Conservation (phyloP, 2,113 vertebrate genomes). For the Strix aluco region DNA sequence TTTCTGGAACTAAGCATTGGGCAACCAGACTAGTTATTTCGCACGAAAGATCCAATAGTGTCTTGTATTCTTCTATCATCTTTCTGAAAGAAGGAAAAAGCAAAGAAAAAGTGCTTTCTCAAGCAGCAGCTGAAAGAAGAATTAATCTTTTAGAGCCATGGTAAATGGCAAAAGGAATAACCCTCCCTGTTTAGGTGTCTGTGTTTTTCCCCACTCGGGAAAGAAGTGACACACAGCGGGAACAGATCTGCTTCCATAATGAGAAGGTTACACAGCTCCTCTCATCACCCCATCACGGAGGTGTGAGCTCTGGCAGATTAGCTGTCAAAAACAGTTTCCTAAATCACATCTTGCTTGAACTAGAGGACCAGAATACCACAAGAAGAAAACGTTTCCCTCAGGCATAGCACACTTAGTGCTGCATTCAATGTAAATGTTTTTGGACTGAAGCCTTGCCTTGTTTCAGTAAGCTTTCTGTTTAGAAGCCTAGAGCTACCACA, state of each 20-base stretch:
- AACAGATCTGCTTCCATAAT: neutral
- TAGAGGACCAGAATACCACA: neutral
- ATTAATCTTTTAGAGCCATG: accelerated
- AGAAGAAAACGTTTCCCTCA: neutral
- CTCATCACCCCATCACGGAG: neutral
- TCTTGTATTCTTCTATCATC: neutral
- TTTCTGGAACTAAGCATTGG: neutral
- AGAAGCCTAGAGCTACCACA: neutral
- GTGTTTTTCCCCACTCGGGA: neutral
- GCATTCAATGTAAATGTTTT: neutral
- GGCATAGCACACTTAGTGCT: accelerated
- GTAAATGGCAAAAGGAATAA: neutral
- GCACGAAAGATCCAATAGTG: accelerated
- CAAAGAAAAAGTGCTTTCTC: neutral
- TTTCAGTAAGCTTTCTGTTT: neutral
- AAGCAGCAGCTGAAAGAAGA: neutral
- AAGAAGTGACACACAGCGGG: neutral
- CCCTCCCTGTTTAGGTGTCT: neutral
- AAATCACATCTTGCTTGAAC: neutral
- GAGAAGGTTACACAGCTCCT: neutral
- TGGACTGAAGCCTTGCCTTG: neutral
- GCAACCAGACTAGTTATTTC: neutral
- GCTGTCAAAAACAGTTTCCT: neutral
- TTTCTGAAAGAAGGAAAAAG: neutral
- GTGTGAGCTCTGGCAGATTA: neutral